phyloP scores from a whole-genome alignment of 2,113 vertebrate genomes.

The Chinchilla lanigera region DNA sequence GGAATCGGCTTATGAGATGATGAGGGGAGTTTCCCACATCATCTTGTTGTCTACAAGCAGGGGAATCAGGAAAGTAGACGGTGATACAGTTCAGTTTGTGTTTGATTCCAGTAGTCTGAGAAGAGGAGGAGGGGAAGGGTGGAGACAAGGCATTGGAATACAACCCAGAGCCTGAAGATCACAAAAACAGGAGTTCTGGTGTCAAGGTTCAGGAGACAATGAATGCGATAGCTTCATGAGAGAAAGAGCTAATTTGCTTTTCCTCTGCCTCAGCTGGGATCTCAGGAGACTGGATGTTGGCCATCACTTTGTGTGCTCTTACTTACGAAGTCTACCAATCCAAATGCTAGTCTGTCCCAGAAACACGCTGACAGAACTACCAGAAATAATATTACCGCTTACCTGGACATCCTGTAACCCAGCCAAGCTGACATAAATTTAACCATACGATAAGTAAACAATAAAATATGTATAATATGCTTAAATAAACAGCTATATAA shows the following conservation, averaged over 20 bases:
- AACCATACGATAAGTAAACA: not conserved
- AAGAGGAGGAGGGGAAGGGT: accelerated
- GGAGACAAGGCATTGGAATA: accelerated
- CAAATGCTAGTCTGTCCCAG: not conserved
- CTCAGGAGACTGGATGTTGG: not conserved
- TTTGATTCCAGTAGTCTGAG: not conserved
- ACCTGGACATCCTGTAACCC: accelerated
- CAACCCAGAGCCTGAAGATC: not conserved
- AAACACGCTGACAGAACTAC: not conserved
- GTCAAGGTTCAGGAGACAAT: not conserved
- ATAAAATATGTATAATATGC: not conserved
- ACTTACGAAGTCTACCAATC: not conserved
- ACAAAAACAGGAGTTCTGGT: not conserved
- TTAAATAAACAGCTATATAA: not conserved
- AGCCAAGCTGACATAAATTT: not conserved
- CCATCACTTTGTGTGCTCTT: not conserved
- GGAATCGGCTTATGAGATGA: not conserved
- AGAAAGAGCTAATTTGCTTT: not conserved
- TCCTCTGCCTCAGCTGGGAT: not conserved
- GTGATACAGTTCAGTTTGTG: not conserved
- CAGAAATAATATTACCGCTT: not conserved
- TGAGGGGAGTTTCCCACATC: too few species aligned
- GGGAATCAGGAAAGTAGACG: not conserved
- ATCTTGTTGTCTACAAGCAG: not conserved
- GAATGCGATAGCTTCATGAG: not conserved